Percentiles rank a stretch among this genome's conserved stretches.
Conservation (phyloP, 2,113 vertebrate genomes). For the Turdus rufiventris region DNA sequence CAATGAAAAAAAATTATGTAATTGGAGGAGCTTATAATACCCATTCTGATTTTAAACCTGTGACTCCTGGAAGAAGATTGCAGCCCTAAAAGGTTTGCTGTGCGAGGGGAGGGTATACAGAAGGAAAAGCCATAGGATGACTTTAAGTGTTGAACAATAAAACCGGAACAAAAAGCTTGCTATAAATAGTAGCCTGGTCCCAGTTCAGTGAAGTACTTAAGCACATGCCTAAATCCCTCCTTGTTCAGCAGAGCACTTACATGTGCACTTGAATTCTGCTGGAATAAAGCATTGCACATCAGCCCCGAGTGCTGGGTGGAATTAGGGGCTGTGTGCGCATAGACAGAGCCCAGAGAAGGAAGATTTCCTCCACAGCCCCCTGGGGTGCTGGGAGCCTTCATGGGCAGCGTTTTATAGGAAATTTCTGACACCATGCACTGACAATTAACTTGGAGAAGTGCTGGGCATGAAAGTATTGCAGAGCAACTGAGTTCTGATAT, state of each 20-base stretch:
- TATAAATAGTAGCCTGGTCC: constrained; percentile 29
- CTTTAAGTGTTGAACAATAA: constrained; percentile 31
- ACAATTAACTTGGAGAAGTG: neutral
- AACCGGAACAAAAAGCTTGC: constrained; percentile 20
- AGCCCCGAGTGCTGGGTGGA: neutral
- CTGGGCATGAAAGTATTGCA: neutral
- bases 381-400: neutral
- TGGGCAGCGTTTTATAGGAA: neutral
- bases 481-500: neutral
- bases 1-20: neutral
- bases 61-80: neutral
- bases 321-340: neutral
- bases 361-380: neutral
- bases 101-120: neutral
- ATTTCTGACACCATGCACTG: neutral
- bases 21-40: neutral
- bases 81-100: neutral
- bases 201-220: constrained; percentile 41
- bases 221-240: constrained; percentile 43
- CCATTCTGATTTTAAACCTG: neutral
- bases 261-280: neutral
- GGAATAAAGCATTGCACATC: neutral
- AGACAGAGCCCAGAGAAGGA: neutral
- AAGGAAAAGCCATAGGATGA: constrained; percentile 42
- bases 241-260: constrained; percentile 30